Evolutionary conservation across 1,140 invertebrate genomes (phyloP).

Genomic region (Stegodyphus dumicola): DNA sequence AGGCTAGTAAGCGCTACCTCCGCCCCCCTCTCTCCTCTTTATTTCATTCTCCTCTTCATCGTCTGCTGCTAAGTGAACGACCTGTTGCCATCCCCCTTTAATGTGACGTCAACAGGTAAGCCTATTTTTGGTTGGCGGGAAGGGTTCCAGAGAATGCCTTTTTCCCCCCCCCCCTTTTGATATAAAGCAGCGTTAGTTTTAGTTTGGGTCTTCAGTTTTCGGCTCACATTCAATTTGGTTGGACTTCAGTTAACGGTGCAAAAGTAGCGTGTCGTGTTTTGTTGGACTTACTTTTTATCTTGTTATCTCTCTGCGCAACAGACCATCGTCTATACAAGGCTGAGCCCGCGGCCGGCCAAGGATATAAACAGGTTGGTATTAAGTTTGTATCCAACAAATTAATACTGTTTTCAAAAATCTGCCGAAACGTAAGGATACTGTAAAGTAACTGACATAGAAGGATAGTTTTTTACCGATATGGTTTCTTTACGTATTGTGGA

Average conservation of each 20-base stretch:
- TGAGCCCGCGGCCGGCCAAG: slow-evolving; percentile 32
- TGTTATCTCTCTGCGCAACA: neutral
- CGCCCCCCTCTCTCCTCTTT: slow-evolving; percentile 8
- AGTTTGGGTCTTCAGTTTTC: slow-evolving; percentile 51
- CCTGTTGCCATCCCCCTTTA: slow-evolving; percentile 30
- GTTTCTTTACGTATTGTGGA: too few species aligned
- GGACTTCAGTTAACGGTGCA: neutral
- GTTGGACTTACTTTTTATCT: slow-evolving; percentile 26
- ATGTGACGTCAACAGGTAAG: slow-evolving; percentile 56
- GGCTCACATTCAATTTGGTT: slow-evolving; percentile 11
- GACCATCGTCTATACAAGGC: neutral
- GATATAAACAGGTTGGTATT: slow-evolving; percentile 38
- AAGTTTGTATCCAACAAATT: neutral
- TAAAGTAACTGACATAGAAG: too few species aligned
- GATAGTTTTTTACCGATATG: too few species aligned
- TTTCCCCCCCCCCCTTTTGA: slow-evolving; percentile 48
- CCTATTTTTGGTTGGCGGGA: slow-evolving; percentile 61
- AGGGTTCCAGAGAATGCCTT: slow-evolving; percentile 54
- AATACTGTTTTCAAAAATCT: too few species aligned
- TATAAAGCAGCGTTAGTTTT: slow-evolving; percentile 59
- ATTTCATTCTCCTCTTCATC: neutral
- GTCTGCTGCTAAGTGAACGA: slow-evolving; percentile 52
- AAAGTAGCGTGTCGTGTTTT: slow-evolving; percentile 3
- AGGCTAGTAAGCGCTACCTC: slow-evolving; percentile 44
- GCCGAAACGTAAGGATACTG: too few species aligned